These are phyloP conservation scores for Hippolais icterina DNA, from an alignment of 2,113 vertebrate species.

Conservation along the genomic window DNA sequence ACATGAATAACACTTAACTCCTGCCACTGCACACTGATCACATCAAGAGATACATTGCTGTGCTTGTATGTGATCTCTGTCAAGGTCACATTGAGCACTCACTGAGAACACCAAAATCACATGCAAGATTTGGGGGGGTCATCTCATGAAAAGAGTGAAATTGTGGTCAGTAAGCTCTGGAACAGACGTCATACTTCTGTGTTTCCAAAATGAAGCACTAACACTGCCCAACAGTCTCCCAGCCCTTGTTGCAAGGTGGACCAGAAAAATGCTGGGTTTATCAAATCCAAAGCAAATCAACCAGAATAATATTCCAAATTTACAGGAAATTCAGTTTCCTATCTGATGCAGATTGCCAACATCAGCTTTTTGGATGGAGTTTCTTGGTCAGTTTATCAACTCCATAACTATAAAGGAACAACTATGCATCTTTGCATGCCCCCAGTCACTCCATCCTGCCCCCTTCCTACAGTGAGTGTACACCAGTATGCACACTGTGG, in stretches of 20 bases:
- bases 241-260: neutral
- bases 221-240: neutral
- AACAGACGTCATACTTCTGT: neutral
- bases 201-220: neutral
- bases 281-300: neutral
- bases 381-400: neutral
- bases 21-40: neutral
- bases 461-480: neutral
- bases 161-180: neutral
- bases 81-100: neutral
- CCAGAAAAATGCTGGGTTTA: neutral
- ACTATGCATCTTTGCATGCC: neutral
- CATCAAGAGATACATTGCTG: neutral
- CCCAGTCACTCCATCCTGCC: neutral
- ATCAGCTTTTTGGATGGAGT: neutral
- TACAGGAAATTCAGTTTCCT: neutral
- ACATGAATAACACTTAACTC: neutral
- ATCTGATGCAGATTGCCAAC: neutral
- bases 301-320: neutral
- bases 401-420: neutral
- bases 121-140: neutral
- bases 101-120: neutral
- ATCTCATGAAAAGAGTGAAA: neutral
- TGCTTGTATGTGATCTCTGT: neutral
- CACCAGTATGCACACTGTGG: neutral